Percentiles rank a stretch among this genome's conserved stretches.
phyloP scores from a whole-genome alignment of 2,888 invertebrate species.

The Tipula helvola region DNA sequence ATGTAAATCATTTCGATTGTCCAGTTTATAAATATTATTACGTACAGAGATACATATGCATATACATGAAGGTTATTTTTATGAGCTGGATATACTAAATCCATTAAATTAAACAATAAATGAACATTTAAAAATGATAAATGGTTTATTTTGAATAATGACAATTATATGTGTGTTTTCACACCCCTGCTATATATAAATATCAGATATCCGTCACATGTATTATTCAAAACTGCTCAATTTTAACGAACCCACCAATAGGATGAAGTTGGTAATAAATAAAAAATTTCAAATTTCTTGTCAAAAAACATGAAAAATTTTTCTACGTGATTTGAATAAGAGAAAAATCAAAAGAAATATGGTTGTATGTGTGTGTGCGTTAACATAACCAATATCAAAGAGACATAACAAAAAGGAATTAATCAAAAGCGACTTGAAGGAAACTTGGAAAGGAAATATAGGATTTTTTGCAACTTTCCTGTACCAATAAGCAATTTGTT shows the following conservation, averaged over 20 bases:
- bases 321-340: constrained; percentile 8
- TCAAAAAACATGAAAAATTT: not conserved
- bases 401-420: not conserved
- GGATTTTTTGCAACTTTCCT: not conserved
- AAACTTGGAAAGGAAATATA: not conserved
- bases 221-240: not conserved
- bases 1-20: not conserved
- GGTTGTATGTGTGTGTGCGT: not conserved
- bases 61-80: not conserved
- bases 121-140: not conserved
- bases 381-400: not conserved
- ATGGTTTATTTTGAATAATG: not conserved
- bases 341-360: constrained; percentile 8
- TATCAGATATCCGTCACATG: not conserved
- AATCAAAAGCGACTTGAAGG: not conserved
- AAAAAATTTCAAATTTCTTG: not conserved
- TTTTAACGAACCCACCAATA: not conserved
- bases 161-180: not conserved
- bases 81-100: not conserved
- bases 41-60: not conserved
- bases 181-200: not conserved
- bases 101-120: not conserved
- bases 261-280: not conserved
- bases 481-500: not conserved
- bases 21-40: not conserved